These are phyloP conservation scores for Homalodisca vitripennis DNA, from an alignment of 1,140 invertebrate genomes.

Conservation along the genomic window DNA sequence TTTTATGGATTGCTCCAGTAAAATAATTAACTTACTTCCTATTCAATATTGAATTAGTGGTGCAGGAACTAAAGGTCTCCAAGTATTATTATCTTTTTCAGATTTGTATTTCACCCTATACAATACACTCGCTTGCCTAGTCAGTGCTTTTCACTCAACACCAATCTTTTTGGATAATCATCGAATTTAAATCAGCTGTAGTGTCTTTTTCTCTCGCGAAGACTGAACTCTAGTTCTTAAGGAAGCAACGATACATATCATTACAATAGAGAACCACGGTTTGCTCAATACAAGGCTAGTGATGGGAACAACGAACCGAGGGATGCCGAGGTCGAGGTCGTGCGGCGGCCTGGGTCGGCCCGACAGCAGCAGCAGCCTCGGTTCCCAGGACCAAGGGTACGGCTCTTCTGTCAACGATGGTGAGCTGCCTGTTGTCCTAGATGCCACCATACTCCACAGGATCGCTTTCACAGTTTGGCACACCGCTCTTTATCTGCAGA, in stretches of 20 bases:
- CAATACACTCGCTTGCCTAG: no score
- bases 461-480: conserved; percentile 63
- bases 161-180: no score
- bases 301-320: conserved; percentile 28
- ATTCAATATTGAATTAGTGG: no score
- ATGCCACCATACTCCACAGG: conserved; percentile 49
- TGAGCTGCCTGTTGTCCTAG: conserved; percentile 27
- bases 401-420: conserved; percentile 1
- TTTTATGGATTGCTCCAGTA: no score
- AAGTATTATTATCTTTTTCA: no score
- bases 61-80: no score
- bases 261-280: no score
- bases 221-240: no score
- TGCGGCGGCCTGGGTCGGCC: conserved; percentile 7
- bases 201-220: conserved; percentile 12
- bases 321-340: conserved; percentile 3
- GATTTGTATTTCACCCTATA: no score
- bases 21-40: no score
- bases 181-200: background rate
- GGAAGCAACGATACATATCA: no score
- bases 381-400: conserved; percentile 27
- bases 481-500: conserved; percentile 58
- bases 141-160: no score
- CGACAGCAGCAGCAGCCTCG: conserved; percentile 8
- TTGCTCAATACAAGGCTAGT: conserved; percentile 14